Evolutionary conservation across 2,113 vertebrate species (phyloP).

Genomic region (Podarcis muralis): DNA sequence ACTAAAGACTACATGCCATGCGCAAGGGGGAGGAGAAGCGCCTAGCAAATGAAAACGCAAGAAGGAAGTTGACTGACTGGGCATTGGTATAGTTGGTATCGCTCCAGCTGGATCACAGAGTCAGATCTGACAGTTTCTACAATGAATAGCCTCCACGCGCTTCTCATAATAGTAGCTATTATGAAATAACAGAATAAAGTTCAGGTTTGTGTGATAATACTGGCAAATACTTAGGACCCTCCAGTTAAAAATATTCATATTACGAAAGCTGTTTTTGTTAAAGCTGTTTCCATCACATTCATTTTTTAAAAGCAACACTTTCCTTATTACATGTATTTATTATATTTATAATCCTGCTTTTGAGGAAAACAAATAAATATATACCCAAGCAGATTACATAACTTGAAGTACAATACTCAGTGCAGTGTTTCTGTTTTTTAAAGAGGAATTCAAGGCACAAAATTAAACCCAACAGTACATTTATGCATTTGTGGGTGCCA

Average conservation of each 20-base stretch:
- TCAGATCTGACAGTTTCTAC: not conserved
- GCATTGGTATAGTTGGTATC: too few species aligned
- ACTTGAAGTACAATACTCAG: not conserved
- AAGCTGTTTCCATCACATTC: not conserved
- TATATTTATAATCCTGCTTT: not conserved
- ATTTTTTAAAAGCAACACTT: too few species aligned
- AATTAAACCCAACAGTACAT: not conserved
- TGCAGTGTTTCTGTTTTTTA: not conserved
- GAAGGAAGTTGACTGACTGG: not conserved
- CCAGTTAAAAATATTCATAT: not conserved
- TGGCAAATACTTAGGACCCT: not conserved
- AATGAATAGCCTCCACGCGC: not conserved
- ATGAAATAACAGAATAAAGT: not conserved
- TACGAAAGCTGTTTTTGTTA: not conserved
- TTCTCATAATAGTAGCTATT: not conserved
- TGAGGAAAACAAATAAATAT: not conserved
- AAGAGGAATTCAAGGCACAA: not conserved
- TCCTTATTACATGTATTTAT: not conserved
- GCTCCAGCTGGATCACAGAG: not conserved
- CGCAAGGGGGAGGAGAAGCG: slow-evolving; percentile 7
- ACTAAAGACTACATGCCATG: slow-evolving; percentile 11
- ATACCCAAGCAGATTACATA: not conserved
- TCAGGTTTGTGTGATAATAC: not conserved
- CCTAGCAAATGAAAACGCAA: not conserved
- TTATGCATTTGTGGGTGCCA: too few species aligned